Conservation (phyloP, 2,888 invertebrate species). For the Sphaerophoria taeniata region DNA sequence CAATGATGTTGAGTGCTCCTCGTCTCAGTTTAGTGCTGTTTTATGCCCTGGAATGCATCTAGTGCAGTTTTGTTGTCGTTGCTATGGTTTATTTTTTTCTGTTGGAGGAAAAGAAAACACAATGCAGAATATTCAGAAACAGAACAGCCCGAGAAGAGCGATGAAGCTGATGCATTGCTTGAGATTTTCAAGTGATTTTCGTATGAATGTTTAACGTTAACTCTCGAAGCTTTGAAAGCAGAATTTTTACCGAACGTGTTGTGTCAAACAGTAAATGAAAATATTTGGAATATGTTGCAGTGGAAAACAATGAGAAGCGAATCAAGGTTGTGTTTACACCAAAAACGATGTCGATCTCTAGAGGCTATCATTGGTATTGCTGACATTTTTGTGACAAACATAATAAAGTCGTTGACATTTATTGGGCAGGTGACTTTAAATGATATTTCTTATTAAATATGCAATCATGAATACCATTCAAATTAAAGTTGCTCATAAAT, state of each 20-base stretch:
- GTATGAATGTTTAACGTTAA: constrained; percentile 22
- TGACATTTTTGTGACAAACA: background rate
- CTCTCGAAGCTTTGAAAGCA: background rate
- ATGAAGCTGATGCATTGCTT: constrained; percentile 54
- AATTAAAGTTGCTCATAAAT: no score
- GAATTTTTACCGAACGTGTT: constrained; percentile 34
- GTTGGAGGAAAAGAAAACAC: background rate
- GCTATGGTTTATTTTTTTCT: background rate
- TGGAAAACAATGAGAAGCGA: constrained; percentile 16
- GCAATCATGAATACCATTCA: no score
- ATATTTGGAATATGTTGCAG: constrained; percentile 26
- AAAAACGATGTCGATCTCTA: background rate
- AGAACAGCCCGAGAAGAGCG: constrained; percentile 6
- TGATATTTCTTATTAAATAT: constrained; percentile 26
- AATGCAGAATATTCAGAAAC: constrained; percentile 22
- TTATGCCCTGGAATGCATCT: constrained; percentile 56
- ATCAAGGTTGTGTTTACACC: background rate
- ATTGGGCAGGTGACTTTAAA: background rate
- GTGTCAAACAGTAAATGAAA: constrained; percentile 31
- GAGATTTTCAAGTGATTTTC: constrained; percentile 60
- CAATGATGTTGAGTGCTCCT: constrained; percentile 47
- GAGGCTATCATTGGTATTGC: background rate
- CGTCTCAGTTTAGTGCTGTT: constrained; percentile 10
- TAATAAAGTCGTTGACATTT: constrained; percentile 11
- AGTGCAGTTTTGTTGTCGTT: constrained; percentile 39